phyloP scores from a whole-genome alignment of 2,113 vertebrate species.

The Bothrops jararaca region DNA sequence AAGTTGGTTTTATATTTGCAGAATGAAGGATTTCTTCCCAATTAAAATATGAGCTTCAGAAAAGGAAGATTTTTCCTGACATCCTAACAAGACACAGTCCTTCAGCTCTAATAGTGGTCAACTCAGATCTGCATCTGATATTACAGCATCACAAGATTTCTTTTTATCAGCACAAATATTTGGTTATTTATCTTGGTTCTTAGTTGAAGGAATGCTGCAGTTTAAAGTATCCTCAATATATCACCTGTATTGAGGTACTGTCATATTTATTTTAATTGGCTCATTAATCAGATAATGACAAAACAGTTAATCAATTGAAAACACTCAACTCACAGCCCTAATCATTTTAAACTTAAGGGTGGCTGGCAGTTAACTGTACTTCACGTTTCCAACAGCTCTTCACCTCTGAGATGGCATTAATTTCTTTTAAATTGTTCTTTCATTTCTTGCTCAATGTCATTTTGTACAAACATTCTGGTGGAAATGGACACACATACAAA shows the following conservation, averaged over 20 bases:
- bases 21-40: not conserved
- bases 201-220: not conserved
- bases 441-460: not conserved
- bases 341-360: slow-evolving; percentile 11
- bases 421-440: not conserved
- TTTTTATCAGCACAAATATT: not conserved
- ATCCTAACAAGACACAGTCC: not conserved
- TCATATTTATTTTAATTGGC: slow-evolving; percentile 37
- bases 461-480: not conserved
- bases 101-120: not conserved
- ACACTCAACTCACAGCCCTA: slow-evolving; percentile 9
- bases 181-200: not conserved
- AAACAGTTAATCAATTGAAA: slow-evolving; percentile 35
- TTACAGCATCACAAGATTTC: not conserved
- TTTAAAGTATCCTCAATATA: slow-evolving; percentile 7
- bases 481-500: not conserved
- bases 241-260: slow-evolving; percentile 17
- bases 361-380: not conserved
- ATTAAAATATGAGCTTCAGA: not conserved
- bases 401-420: not conserved
- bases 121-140: not conserved
- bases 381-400: not conserved
- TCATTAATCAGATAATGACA: slow-evolving; percentile 33
- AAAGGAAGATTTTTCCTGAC: not conserved
- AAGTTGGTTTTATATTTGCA: not conserved